Percentiles rank a stretch among this genome's conserved stretches.
Conservation (phyloP, 2,888 invertebrate genomes). For the Minunthozetes semirufus region DNA sequence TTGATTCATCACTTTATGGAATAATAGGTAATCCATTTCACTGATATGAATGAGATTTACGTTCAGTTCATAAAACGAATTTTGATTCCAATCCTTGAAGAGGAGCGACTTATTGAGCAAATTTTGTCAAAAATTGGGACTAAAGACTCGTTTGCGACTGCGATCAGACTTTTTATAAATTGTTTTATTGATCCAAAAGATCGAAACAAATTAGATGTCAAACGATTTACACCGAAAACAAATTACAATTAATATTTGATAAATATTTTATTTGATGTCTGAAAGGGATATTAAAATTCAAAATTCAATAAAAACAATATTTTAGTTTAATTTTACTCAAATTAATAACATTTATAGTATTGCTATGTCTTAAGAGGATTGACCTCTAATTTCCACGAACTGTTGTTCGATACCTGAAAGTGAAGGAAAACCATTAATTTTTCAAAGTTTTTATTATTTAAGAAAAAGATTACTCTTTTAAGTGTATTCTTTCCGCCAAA, state of each 20-base stretch:
- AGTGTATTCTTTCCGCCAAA: slow-evolving; percentile 54
- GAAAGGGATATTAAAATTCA: neutral
- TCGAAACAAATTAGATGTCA: slow-evolving; percentile 11
- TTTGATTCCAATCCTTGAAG: slow-evolving; percentile 25
- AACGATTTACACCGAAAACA: slow-evolving; percentile 12
- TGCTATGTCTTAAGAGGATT: neutral
- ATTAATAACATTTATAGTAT: neutral
- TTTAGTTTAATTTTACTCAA: neutral
- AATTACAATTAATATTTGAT: neutral
- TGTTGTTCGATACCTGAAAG: slow-evolving; percentile 15
- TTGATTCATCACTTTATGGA: neutral
- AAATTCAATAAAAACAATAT: neutral
- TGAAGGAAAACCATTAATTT: neutral
- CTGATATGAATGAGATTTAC: slow-evolving; percentile 33
- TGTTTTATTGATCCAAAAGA: slow-evolving; percentile 36
- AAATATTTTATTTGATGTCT: neutral
- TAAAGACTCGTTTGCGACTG: slow-evolving; percentile 37
- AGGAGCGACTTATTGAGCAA: slow-evolving; percentile 20
- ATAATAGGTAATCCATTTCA: slow-evolving; percentile 34
- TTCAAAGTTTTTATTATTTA: neutral
- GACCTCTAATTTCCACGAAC: slow-evolving; percentile 25
- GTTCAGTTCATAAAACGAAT: slow-evolving; percentile 34
- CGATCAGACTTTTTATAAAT: slow-evolving; percentile 36
- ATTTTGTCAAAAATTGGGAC: slow-evolving; percentile 36
- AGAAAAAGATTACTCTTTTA: slow-evolving; percentile 44